phyloP scores from a whole-genome alignment of 2,113 vertebrate genomes.

The Scomber scombrus region DNA sequence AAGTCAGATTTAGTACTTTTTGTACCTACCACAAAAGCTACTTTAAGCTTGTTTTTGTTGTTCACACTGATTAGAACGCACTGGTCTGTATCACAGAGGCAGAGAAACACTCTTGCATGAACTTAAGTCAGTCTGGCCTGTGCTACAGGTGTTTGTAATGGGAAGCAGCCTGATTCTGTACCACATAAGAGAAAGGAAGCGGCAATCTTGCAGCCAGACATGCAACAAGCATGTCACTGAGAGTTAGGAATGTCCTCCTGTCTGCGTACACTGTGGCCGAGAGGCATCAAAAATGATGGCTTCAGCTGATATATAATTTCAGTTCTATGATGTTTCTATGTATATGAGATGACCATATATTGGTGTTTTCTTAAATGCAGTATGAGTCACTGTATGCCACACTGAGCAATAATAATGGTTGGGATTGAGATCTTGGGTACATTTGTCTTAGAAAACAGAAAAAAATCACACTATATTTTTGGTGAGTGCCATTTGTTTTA shows the following conservation, averaged over 20 bases:
- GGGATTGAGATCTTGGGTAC: background rate
- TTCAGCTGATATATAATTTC: conserved; percentile 52
- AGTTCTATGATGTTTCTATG: background rate
- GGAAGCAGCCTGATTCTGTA: conserved; percentile 80
- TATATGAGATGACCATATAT: conserved; percentile 8
- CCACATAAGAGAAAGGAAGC: conserved; percentile 48
- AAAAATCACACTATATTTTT: background rate
- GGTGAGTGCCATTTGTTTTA: background rate
- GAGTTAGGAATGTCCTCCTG: conserved; percentile 88
- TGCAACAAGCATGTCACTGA: conserved; percentile 80
- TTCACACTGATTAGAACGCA: background rate
- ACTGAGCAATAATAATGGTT: background rate
- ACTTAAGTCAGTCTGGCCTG: conserved; percentile 59
- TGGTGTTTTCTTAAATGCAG: conserved; percentile 7
- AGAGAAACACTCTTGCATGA: background rate
- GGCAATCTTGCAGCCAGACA: conserved; percentile 84
- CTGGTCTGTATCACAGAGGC: background rate
- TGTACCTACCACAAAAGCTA: no score
- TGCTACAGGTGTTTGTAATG: conserved; percentile 82
- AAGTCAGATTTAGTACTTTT: no score
- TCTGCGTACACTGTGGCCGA: conserved; percentile 81
- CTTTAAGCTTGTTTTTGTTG: background rate
- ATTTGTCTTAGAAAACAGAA: background rate
- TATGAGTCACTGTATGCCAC: background rate
- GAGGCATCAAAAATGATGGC: conserved; percentile 70